phyloP scores from a whole-genome alignment of 2,797 vertebrate genomes.

The Crenuchus spilurus region DNA sequence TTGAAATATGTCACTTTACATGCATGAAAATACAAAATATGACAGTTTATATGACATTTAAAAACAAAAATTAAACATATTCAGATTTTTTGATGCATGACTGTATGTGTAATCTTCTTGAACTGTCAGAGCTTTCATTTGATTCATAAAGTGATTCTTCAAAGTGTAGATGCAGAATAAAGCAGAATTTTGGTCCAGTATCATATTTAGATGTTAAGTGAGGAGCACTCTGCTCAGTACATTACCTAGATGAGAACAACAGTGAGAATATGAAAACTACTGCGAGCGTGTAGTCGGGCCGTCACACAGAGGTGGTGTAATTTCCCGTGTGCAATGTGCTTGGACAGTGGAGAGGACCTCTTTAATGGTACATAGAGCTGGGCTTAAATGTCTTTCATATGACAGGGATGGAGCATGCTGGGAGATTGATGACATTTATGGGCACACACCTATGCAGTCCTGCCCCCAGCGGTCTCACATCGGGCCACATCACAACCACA shows the following conservation, averaged over 20 bases:
- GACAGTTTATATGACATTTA: too few species aligned
- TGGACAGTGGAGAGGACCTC: constrained; percentile 50
- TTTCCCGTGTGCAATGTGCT: constrained; percentile 49
- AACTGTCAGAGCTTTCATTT: too few species aligned
- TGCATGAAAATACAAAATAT: too few species aligned
- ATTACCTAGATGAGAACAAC: constrained; percentile 21
- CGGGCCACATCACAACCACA: constrained; percentile 77
- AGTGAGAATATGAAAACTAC: constrained; percentile 12
- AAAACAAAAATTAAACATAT: too few species aligned
- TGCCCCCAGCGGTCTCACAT: constrained; percentile 77
- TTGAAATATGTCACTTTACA: too few species aligned
- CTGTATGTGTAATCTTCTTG: too few species aligned
- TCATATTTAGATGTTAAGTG: constrained; percentile 9
- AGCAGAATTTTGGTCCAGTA: neutral
- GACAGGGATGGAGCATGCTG: constrained; percentile 76
- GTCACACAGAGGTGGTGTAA: constrained; percentile 33
- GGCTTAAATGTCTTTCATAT: constrained; percentile 77
- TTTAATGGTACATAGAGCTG: constrained; percentile 59
- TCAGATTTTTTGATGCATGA: too few species aligned
- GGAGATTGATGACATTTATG: constrained; percentile 79
- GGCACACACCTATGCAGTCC: constrained; percentile 73
- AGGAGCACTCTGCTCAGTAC: constrained; percentile 26
- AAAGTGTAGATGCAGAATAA: neutral
- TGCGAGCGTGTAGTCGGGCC: constrained; percentile 19
- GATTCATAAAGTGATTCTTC: too few species aligned